These are phyloP conservation scores for Coracias cyanogaster DNA, from an alignment of 2,797 vertebrate species.

Conservation along the genomic window DNA sequence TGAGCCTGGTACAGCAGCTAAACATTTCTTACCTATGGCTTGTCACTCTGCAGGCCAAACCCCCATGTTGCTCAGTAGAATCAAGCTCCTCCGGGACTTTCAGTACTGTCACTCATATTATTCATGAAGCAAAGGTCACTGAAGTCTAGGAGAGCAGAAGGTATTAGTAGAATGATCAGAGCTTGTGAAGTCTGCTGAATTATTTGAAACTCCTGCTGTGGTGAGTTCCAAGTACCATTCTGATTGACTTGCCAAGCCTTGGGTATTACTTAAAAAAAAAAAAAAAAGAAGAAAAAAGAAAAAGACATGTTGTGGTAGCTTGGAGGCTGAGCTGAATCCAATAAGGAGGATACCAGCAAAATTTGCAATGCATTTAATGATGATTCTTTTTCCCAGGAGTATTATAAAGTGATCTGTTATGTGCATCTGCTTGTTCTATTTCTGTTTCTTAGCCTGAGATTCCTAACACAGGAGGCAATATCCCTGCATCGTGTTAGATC, in stretches of 20 bases:
- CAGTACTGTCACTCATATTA: neutral
- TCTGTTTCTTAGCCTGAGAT: slow-evolving; percentile 42
- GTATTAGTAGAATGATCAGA: slow-evolving; percentile 12
- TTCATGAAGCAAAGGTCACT: neutral
- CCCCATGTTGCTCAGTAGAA: neutral
- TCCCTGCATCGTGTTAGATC: slow-evolving; percentile 19
- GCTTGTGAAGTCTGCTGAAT: neutral
- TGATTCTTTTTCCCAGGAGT: slow-evolving; percentile 36
- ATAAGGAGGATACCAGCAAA: slow-evolving; percentile 4
- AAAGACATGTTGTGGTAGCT: neutral
- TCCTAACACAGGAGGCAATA: slow-evolving; percentile 41
- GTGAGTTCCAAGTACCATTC: neutral
- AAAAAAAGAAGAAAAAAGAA: neutral
- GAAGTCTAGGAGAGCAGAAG: neutral
- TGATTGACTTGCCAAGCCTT: neutral
- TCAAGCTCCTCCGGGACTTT: neutral
- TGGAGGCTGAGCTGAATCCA: neutral
- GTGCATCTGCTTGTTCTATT: slow-evolving; percentile 56
- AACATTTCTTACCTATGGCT: neutral
- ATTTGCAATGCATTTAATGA: neutral
- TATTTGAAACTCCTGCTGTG: slow-evolving; percentile 18
- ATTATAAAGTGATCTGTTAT: slow-evolving; percentile 28
- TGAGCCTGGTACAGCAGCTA: neutral
- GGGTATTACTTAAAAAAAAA: neutral
- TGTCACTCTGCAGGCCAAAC: slow-evolving; percentile 10